phyloP scores from a whole-genome alignment of 1,140 invertebrate genomes.

The Drosophila sp. region DNA sequence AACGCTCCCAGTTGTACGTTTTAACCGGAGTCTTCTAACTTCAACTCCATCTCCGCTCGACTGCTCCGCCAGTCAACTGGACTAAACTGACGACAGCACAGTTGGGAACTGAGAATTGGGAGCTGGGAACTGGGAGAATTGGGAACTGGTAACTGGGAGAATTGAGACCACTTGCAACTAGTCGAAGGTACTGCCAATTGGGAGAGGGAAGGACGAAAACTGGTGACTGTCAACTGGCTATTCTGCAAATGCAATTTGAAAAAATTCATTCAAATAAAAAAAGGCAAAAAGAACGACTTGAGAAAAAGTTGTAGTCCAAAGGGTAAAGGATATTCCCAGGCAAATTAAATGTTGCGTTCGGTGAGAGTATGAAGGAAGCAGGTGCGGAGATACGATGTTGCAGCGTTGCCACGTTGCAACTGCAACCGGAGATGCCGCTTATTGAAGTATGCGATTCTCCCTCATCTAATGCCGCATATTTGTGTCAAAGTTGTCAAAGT shows the following conservation, averaged over 20 bases:
- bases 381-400: no score
- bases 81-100: conserved; percentile 74
- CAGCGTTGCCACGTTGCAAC: conserved; percentile 19
- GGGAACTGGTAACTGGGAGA: not conserved
- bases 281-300: not conserved
- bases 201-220: conserved; percentile 6
- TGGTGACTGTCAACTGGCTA: conserved; percentile 18
- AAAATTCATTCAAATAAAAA: not conserved
- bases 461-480: conserved; percentile 46
- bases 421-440: conserved; percentile 18
- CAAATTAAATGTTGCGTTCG: conserved; percentile 63
- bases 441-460: conserved; percentile 12
- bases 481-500: conserved; percentile 62
- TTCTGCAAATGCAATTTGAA: conserved; percentile 12
- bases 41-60: conserved; percentile 22
- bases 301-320: conserved; percentile 7
- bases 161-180: not conserved
- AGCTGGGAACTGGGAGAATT: conserved; percentile 5
- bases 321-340: conserved; percentile 20
- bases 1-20: conserved; percentile 67
- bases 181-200: not conserved
- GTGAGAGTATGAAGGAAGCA: conserved; percentile 7
- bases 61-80: conserved; percentile 65
- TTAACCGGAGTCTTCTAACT: conserved; percentile 35
- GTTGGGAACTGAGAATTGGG: conserved; percentile 50